Base-by-base conservation (phyloP, 2,797 vertebrate genomes). In the Sebastes flavidus region DNA sequence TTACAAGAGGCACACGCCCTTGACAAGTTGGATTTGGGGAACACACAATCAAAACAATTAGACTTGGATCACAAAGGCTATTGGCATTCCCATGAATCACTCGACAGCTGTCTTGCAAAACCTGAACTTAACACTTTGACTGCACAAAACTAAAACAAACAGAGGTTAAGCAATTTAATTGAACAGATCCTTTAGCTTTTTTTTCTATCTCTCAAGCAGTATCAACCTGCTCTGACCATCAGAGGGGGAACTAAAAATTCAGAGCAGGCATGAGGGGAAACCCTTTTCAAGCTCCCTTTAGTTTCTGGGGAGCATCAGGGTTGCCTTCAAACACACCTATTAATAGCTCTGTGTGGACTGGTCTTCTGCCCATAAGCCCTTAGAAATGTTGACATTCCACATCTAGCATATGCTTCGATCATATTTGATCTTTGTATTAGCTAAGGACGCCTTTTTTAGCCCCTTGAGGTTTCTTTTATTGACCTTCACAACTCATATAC, bases 251-350 rank as follows among this genome's bases (percentile, higher is more conserved):
- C 18, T 1, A 49, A 75, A 67, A 24, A 75, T 74, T 75, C 58
- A 79, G 46, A 30, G 27, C 46, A 56, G 54, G 4, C 42, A 67
- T 24, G 46, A 69, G 22, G 62, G 55, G 22, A 56, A 72, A n/a
- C 36, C 54, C 58, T 52, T 38, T 25, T 32, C 25, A 75, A 76
- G 66, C 59, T 30, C 55, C 36, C 9, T 30, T 46, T 42, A 14
- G 62, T 25, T 71, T 63, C 70, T 54, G 27, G 14, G 69, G 27
- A 63, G 20, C 32, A 68, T 55, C 62, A 77, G 18, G 67, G 61
- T 55, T 13, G 60, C 82, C 74, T 87, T 75, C 69, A 49, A 84
- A 87, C 78, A 81, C 55, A 62, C 58, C n/a, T 56, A 65, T 80
- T 77, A 73, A 73, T 65, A 84, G 55, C 36, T 72, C 74, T 18